A percentile compares a stretch with the other conserved stretches of the same genome.
Conservation (phyloP, 2,888 invertebrate species). For the Archips crataeganus region DNA sequence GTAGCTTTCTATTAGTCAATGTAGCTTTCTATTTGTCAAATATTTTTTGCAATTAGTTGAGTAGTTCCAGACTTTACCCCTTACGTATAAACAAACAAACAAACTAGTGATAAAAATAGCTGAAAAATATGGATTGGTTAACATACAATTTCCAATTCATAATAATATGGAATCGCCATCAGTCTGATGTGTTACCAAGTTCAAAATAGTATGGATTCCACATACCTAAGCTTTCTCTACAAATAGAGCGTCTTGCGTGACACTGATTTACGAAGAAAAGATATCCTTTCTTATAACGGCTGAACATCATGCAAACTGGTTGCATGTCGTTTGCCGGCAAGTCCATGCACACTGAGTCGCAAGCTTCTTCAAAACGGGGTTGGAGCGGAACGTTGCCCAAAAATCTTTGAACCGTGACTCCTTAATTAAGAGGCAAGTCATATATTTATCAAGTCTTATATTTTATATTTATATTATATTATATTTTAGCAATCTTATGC, state of each 20-base stretch:
- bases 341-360: slow-evolving; percentile 65
- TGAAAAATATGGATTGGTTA: too few relatives aligned
- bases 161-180: not conserved
- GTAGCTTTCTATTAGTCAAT: too few relatives aligned
- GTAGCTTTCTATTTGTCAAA: too few relatives aligned
- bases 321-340: slow-evolving; percentile 61
- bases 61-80: too few relatives aligned
- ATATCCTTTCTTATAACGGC: slow-evolving; percentile 73
- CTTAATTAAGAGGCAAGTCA: not conserved
- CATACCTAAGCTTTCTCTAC: slow-evolving; percentile 70
- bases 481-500: too few relatives aligned
- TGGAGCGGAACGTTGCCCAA: not conserved
- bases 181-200: not conserved
- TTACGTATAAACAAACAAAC: too few relatives aligned
- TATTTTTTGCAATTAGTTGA: too few relatives aligned
- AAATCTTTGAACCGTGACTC: not conserved
- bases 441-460: too few relatives aligned
- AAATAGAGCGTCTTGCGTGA: slow-evolving; percentile 71
- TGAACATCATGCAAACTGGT: slow-evolving; percentile 78
- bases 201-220: slow-evolving; percentile 9
- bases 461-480: too few relatives aligned
- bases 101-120: too few relatives aligned
- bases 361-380: slow-evolving; percentile 43
- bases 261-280: slow-evolving; percentile 74
- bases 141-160: too few relatives aligned